phyloP scores from a whole-genome alignment of 2,113 vertebrate genomes.

The Cochlearius cochlearius region DNA sequence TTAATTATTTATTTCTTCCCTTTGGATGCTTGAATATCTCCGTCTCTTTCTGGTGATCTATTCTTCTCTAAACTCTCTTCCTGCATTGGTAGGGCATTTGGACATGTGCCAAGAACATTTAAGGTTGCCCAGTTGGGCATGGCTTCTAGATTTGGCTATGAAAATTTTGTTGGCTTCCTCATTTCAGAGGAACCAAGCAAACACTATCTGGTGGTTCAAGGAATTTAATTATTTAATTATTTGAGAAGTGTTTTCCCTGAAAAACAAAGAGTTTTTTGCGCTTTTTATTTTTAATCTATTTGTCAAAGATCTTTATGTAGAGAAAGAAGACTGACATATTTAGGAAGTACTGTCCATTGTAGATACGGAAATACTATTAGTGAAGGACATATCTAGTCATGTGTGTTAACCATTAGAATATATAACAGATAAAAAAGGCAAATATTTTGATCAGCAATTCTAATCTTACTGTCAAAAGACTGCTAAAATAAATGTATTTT shows the following conservation, averaged over 20 bases:
- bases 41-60: not conserved
- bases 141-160: not conserved
- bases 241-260: not conserved
- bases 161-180: not conserved
- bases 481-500: not conserved
- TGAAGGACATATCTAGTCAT: not conserved
- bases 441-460: not conserved
- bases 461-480: not conserved
- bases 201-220: accelerated
- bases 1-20: not conserved
- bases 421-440: not conserved
- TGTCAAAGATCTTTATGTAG: not conserved
- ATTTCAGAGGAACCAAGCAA: not conserved
- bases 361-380: not conserved
- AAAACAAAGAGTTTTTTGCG: not conserved
- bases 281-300: not conserved
- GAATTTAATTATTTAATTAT: not conserved
- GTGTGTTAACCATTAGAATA: not conserved
- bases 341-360: not conserved
- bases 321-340: not conserved
- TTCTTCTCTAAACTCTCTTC: not conserved
- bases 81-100: not conserved
- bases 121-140: not conserved
- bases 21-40: not conserved
- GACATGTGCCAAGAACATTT: not conserved